A percentile compares a stretch with the other conserved stretches of the same genome.
Evolutionary conservation across 2,888 invertebrate species (phyloP).

Genomic region (Salpingus planirostris): DNA sequence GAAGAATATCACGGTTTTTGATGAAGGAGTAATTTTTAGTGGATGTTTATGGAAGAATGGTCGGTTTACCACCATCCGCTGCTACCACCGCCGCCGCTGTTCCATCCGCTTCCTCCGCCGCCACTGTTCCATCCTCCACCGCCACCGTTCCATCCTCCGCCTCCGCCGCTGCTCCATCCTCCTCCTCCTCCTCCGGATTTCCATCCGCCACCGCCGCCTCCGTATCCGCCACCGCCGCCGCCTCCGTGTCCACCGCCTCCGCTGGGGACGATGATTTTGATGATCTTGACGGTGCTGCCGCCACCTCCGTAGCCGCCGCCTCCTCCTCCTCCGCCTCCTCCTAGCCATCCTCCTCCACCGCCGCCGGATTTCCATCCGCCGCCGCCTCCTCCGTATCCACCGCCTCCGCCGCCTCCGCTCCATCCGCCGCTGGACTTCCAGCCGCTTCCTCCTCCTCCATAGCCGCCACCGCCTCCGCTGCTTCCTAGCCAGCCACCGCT

Average conservation of each 20-base stretch:
- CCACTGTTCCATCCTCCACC: conserved; percentile 11
- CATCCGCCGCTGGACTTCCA: conserved; percentile 6
- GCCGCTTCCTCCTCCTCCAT: conserved; percentile 11
- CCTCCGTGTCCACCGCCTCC: conserved; percentile 20
- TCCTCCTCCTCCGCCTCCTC: conserved; percentile 6
- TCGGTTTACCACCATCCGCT: conserved; percentile 6
- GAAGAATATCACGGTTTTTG: conserved; percentile 4
- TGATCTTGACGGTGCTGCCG: conserved; percentile 22
- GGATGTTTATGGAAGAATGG: not conserved
- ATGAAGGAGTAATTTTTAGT: not conserved
- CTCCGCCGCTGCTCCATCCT: conserved; percentile 9
- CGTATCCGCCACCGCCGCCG: conserved; percentile 21
- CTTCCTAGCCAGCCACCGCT: conserved; percentile 2
- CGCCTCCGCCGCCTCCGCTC: conserved; percentile 5
- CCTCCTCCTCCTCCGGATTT: conserved; percentile 21
- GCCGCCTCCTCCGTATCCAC: conserved; percentile 5
- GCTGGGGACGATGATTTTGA: conserved; percentile 27
- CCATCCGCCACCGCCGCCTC: conserved; percentile 18
- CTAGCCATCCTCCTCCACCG: conserved; percentile 5
- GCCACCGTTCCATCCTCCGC: conserved; percentile 12
- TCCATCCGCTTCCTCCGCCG: conserved; percentile 8
- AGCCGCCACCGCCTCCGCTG: conserved; percentile 12
- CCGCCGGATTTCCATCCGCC: conserved; percentile 16
- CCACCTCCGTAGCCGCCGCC: conserved; percentile 10
- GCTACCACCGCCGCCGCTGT: conserved; percentile 2